Evolutionary conservation across 2,888 invertebrate genomes (phyloP).

Genomic region (Phrixothrix hirtus): DNA sequence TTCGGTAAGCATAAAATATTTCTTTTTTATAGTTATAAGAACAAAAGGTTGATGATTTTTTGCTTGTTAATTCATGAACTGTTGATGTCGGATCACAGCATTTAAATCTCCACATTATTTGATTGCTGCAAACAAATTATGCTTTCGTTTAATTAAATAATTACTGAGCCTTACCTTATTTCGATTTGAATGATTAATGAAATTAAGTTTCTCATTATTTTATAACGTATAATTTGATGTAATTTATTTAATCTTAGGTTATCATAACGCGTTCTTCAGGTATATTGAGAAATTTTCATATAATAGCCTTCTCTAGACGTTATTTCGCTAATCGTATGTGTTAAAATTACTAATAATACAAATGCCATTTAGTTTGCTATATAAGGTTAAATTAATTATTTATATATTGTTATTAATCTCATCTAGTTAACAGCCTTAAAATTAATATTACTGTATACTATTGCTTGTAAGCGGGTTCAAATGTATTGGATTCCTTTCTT

Average conservation of each 20-base stretch:
- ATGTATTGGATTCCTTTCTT: too few relatives aligned
- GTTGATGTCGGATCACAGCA: not conserved
- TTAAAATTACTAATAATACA: too few relatives aligned
- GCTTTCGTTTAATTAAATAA: slow-evolving; percentile 17
- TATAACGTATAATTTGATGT: slow-evolving; percentile 22
- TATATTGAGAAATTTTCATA: too few relatives aligned
- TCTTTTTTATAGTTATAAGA: slow-evolving; percentile 3
- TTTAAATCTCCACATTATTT: not conserved
- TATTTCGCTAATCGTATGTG: too few relatives aligned
- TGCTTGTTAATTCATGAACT: slow-evolving; percentile 4
- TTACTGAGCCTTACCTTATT: slow-evolving; percentile 13
- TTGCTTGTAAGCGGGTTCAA: too few relatives aligned
- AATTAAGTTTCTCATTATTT: slow-evolving; percentile 25
- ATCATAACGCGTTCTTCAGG: slow-evolving; percentile 7
- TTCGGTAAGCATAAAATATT: slow-evolving; percentile 13
- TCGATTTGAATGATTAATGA: slow-evolving; percentile 21
- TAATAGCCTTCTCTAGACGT: too few relatives aligned
- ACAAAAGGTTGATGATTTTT: slow-evolving; percentile 1
- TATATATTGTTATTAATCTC: too few relatives aligned
- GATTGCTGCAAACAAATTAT: slow-evolving; percentile 12
- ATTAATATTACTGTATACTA: too few relatives aligned
- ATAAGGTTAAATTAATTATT: too few relatives aligned
- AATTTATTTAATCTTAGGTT: slow-evolving; percentile 19
- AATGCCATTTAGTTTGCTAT: too few relatives aligned
- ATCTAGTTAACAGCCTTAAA: too few relatives aligned